phyloP scores from a whole-genome alignment of 2,888 invertebrate genomes.

The Stratiomys singularior region DNA sequence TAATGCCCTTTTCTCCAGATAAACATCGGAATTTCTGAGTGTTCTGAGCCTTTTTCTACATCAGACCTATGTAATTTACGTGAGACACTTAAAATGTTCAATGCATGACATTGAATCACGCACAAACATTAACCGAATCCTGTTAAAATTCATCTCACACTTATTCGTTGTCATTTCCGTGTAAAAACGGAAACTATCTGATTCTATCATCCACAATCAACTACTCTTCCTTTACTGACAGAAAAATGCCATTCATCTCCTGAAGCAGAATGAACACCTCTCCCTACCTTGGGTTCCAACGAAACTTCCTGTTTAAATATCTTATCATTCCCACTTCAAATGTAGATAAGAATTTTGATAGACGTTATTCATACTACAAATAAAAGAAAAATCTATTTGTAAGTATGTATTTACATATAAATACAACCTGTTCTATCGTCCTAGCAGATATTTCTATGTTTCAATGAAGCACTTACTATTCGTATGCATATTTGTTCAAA shows the following conservation, averaged over 20 bases:
- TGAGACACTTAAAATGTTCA: no score
- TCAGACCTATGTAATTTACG: no score
- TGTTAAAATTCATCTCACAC: no score
- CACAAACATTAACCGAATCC: no score
- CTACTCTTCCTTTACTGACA: not conserved
- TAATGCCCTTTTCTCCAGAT: no score
- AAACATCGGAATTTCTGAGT: no score
- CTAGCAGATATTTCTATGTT: no score
- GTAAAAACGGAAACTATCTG: constrained; percentile 8
- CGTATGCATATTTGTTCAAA: no score
- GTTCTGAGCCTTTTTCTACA: no score
- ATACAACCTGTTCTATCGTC: not conserved
- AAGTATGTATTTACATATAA: not conserved
- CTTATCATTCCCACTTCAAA: constrained; percentile 12
- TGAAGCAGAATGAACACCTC: not conserved
- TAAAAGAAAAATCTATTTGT: not conserved
- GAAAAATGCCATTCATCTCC: not conserved
- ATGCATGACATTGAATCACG: no score
- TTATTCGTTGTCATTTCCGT: not conserved
- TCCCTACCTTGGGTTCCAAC: no score
- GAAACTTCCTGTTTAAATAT: not conserved
- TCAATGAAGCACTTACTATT: no score
- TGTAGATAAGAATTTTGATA: constrained; percentile 12
- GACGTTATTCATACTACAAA: not conserved
- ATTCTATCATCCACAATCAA: not conserved